A percentile compares a stretch with the other conserved stretches of the same genome.
Conservation (phyloP, 2,113 vertebrate genomes). For the Anguilla rostrata region DNA sequence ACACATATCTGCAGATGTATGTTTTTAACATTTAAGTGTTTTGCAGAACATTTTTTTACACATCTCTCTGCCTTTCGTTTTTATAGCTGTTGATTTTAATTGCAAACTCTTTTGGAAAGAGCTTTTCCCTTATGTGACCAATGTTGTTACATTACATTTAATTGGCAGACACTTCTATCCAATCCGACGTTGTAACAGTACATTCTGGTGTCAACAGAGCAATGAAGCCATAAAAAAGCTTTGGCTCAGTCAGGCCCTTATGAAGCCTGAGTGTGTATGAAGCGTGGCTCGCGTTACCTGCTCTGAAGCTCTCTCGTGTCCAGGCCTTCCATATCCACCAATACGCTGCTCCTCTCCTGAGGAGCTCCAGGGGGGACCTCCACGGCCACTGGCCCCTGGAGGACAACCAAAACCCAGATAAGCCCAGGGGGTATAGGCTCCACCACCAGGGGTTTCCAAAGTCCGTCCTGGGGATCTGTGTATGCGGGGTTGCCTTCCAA, state of each 20-base stretch:
- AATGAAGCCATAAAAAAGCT: too few relatives aligned
- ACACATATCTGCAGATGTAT: not conserved
- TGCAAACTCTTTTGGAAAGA: not conserved
- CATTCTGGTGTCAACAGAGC: too few relatives aligned
- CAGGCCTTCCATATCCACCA: constrained; percentile 58
- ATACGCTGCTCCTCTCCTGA: constrained; percentile 71
- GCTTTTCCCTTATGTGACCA: not conserved
- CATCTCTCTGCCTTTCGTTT: not conserved
- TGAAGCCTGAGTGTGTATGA: not conserved
- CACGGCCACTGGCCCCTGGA: constrained; percentile 63
- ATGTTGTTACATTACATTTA: too few relatives aligned
- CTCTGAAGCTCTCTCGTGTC: constrained; percentile 71
- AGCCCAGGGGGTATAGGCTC: not conserved
- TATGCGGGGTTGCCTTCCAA: too few relatives aligned
- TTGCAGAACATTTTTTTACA: not conserved
- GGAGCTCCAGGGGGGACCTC: constrained; percentile 85
- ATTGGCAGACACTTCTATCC: too few relatives aligned
- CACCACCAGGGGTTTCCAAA: not conserved
- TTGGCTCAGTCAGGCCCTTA: too few relatives aligned
- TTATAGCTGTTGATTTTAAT: not conserved
- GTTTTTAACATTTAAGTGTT: not conserved
- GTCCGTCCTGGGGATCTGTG: not conserved
- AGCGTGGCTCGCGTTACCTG: constrained; percentile 63
- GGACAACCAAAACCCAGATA: constrained; percentile 10
- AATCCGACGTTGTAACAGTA: too few relatives aligned